Evolutionary conservation across 1,140 invertebrate genomes (phyloP), one percentile per base, ranked within the genome.

Genomic region (Colletes gigas): DNA sequence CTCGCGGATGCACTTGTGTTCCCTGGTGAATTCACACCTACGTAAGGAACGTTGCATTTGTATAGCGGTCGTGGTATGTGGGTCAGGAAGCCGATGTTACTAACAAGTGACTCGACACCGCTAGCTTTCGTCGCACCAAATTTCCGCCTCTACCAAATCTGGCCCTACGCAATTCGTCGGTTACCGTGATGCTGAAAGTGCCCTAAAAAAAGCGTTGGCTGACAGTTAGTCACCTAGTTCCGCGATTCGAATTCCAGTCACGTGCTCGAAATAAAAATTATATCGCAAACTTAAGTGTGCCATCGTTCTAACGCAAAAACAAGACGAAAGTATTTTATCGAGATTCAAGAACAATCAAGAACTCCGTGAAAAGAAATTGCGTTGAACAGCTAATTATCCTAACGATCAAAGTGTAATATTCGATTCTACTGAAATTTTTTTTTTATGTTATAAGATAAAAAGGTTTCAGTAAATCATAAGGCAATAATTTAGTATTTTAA

Each of bases 21-120:
- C 19, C n/a, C 44, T 41, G 4, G 76, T 83, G 50, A 60, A 44
- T 75, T 44, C 71, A 83, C 71, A 79, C 74, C 21, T 41, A 67
- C 71, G 44, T 44, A 14, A 14, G 30, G 39, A 57, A 10, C 59
- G 14, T 84, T 81, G 82, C 78, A 67, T 86, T 82, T 72, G 83
- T 76, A 82, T 82, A 86, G 87, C 80, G 88, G 85, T 85, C 85
- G 85, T 86, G 90, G 89, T 92, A 92, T 92, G 91, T 92, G 77
- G 91, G 90, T 92, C 91, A 92, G 84, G 88, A 90, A 90, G 89
- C 87, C 91, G 88, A 88, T 89, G 85, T 89, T 85, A 81, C 84
- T 83, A 89, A 90, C 89, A 85, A 87, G 85, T 88, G 90, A 90
- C 88, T 90, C 88, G 87, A 83, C 85, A 90, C 85, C 84, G 86